Conservation (phyloP, 1,140 invertebrate genomes). For the Drosophila nigrodunni region DNA sequence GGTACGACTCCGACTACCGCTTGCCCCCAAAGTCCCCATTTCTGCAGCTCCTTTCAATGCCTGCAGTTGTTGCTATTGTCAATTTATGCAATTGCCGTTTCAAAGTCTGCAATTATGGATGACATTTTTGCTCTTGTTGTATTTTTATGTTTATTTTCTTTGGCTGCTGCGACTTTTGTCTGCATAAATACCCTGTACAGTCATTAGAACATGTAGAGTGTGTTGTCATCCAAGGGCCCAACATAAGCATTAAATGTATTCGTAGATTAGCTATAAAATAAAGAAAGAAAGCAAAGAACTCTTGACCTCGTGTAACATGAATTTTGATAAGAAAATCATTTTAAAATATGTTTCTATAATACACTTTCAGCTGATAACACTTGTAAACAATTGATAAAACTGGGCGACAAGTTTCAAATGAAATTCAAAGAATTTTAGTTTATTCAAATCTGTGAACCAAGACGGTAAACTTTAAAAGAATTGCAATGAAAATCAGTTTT, state of each 20-base stretch:
- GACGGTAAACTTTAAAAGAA: neutral
- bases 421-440: neutral
- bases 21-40: conserved; percentile 13
- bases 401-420: neutral
- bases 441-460: neutral
- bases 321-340: too few relatives aligned
- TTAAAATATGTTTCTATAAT: too few relatives aligned
- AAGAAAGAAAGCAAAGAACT: too few relatives aligned
- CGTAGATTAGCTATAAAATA: too few relatives aligned
- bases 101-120: conserved; percentile 75
- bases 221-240: too few relatives aligned
- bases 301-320: too few relatives aligned
- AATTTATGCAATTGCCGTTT: conserved; percentile 81
- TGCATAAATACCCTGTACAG: neutral
- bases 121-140: conserved; percentile 73
- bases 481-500: neutral
- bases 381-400: neutral
- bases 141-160: conserved; percentile 16
- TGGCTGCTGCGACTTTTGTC: conserved; percentile 5
- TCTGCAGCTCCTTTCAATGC: conserved; percentile 6
- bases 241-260: too few relatives aligned
- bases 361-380: neutral
- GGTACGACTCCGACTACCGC: conserved; percentile 33
- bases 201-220: neutral
- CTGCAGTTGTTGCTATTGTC: conserved; percentile 38